These are phyloP conservation scores for Pseudococcus viburni DNA, from an alignment of 2,888 invertebrate species.

Conservation along the genomic window DNA sequence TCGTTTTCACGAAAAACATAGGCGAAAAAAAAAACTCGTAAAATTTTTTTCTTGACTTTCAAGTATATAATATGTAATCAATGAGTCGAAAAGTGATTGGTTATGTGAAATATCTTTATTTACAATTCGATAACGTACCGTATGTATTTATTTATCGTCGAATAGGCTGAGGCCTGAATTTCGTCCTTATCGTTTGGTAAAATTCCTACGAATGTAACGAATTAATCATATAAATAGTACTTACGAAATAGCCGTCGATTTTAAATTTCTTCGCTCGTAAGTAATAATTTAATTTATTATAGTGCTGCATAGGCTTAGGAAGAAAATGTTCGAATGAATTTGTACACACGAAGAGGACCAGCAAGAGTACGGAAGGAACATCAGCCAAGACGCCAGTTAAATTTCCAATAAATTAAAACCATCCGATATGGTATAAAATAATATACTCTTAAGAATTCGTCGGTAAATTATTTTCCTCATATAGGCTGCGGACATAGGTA, in stretches of 20 bases:
- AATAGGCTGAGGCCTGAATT: background rate
- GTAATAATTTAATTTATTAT: conserved; percentile 9
- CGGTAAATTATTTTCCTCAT: background rate
- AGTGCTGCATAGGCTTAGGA: background rate
- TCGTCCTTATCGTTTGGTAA: background rate
- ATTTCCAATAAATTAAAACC: conserved; percentile 38
- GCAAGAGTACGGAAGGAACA: background rate
- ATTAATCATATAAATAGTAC: conserved; percentile 3
- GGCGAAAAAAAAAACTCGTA: background rate
- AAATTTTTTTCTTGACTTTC: background rate
- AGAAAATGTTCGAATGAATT: background rate
- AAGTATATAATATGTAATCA: background rate
- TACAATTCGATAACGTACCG: conserved; percentile 17
- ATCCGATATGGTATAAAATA: background rate
- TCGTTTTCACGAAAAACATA: background rate
- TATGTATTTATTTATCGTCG: background rate
- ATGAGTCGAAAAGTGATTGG: background rate
- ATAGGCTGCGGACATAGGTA: background rate
- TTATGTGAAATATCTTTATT: conserved; percentile 17
- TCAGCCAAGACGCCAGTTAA: background rate
- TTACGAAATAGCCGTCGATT: background rate
- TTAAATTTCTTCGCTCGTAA: background rate
- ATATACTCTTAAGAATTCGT: background rate
- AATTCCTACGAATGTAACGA: background rate
- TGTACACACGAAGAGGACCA: background rate